Base-by-base conservation (phyloP, 2,888 invertebrate species). In the Dichetophora obliterata region DNA sequence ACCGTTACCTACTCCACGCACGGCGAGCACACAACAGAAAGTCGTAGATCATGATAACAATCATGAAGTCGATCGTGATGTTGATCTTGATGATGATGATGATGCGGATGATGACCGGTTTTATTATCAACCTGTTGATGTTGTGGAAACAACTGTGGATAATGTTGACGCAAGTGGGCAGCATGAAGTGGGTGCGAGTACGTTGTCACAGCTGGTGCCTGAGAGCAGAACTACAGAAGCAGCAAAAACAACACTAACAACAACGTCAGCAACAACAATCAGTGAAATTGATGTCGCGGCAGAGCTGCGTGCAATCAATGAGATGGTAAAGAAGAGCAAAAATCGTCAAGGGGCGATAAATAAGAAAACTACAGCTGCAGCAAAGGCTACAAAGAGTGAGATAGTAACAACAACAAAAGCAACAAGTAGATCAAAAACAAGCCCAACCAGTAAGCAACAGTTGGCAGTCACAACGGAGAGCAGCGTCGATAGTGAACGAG, bases 251-350 rank as follows among this genome's bases (percentile, higher is more conserved):
- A 37, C 75, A 74, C 11, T 19, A 73, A 22, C 72, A 37, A 61
- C 75, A 27, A 59, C 75, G 31, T 34, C 72, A 37, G 34, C 43
- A 59, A 72, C 54, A 72, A 63, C 68, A 79, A 79, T 82, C 77
- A 83, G 84, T 82, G 82, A 85, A 83, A 83, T 82, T 73, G 83
- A 87, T 83, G 83, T 85, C 59, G 81, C 79, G 57, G 81, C 84
- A 77, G 88, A 87, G 79, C 78, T 88, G 81, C 84, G 85, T 76
- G 82, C 83, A 77, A 89, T 88, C 81, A 88, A 89, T 78, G 85
- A 85, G 78, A 81, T 88, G 83, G 88, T 89, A 11, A 43, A 43
- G 75, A 87, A 88, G 80, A 82, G 81, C 80, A 85, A 81, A 65
- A 81, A 81, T 48, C 82, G 82, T 69, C 77, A 75, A 61, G 77